These are phyloP conservation scores for Pyrrhosoma nymphula DNA, from an alignment of 2,888 invertebrate species.

Conservation along the genomic window DNA sequence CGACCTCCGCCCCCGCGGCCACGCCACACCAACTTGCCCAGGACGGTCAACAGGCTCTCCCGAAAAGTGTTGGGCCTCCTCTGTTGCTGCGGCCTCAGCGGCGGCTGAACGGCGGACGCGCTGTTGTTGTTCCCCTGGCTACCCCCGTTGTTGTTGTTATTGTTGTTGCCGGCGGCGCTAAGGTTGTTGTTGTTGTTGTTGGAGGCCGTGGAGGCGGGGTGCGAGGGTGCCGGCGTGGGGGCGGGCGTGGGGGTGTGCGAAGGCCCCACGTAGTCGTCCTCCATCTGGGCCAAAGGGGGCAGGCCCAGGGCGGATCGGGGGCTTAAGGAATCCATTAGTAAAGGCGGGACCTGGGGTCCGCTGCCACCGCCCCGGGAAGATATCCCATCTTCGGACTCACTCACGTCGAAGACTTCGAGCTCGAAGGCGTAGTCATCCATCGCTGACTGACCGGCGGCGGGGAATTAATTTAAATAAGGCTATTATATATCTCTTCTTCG, in stretches of 20 bases:
- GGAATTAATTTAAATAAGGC: neutral
- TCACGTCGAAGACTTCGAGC: conserved; percentile 71
- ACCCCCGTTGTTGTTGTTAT: neutral
- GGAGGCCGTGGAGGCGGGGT: conserved; percentile 57
- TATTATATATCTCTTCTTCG: neutral
- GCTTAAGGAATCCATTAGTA: conserved; percentile 32
- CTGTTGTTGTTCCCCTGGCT: neutral
- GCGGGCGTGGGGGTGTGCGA: conserved; percentile 57
- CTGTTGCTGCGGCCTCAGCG: neutral
- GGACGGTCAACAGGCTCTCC: conserved; percentile 84
- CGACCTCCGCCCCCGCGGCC: conserved; percentile 79
- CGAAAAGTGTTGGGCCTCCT: conserved; percentile 79
- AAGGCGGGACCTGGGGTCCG: conserved; percentile 15
- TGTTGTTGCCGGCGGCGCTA: neutral
- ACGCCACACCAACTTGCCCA: conserved; percentile 81
- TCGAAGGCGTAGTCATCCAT: conserved; percentile 71
- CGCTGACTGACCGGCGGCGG: neutral
- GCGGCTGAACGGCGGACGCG: neutral
- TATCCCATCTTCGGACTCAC: conserved; percentile 67
- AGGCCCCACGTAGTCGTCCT: conserved; percentile 63
- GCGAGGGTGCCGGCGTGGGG: conserved; percentile 43
- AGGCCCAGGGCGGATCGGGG: conserved; percentile 47
- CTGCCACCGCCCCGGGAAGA: neutral
- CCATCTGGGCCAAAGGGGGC: conserved; percentile 57
- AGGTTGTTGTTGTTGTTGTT: conserved; percentile 42